Evolutionary conservation across 2,888 invertebrate genomes (phyloP).

Genomic region (Cerastis rubricosa): DNA sequence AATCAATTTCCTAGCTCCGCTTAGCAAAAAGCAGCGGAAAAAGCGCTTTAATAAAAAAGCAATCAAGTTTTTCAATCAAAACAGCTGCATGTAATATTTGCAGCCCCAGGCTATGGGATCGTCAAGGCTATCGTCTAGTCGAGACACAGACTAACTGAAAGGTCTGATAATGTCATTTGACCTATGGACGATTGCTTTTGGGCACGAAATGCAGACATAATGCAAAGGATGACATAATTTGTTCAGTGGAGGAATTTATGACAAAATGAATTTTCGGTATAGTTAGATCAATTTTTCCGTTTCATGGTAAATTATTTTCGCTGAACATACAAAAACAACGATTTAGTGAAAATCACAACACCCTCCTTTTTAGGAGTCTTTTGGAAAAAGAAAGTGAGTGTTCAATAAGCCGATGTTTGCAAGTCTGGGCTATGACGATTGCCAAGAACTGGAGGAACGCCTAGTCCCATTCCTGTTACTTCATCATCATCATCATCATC

Average conservation of each 20-base stretch:
- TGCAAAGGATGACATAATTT: constrained; percentile 9
- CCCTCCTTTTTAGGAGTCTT: not conserved
- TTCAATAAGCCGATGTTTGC: not conserved
- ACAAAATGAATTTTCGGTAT: not conserved
- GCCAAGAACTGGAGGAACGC: not conserved
- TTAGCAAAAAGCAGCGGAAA: constrained; percentile 47
- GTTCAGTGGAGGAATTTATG: not conserved
- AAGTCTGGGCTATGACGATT: not conserved
- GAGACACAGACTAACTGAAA: constrained; percentile 29
- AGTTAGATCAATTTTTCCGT: not conserved
- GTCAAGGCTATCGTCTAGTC: constrained; percentile 51
- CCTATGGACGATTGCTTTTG: constrained; percentile 26
- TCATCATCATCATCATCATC: too few species aligned
- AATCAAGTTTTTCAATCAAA: constrained; percentile 65
- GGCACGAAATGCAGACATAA: constrained; percentile 27
- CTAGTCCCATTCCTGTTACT: not conserved
- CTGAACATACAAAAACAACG: not conserved
- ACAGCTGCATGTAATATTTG: constrained; percentile 64
- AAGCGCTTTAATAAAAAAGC: constrained; percentile 59
- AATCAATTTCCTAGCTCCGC: constrained; percentile 47
- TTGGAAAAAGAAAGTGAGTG: not conserved
- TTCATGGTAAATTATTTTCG: too few species aligned
- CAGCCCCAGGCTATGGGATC: constrained; percentile 40
- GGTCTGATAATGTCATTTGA: constrained; percentile 47
- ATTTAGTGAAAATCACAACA: not conserved